Evolutionary conservation across 64 coral and sea anemone species (phyloP).

Genomic region (Actinia tenebrosa): DNA sequence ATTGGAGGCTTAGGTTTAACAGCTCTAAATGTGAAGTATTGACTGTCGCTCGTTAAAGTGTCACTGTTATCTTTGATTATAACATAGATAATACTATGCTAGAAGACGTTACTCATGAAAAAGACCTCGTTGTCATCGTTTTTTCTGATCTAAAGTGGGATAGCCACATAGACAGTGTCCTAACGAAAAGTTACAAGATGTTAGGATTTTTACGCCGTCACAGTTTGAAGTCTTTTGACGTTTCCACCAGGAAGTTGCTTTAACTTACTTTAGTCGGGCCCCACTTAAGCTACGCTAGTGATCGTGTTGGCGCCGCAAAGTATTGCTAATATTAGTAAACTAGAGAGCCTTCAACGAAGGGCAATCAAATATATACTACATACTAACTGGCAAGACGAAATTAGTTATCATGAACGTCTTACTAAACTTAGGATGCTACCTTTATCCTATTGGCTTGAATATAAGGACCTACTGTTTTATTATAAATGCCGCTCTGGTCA

Average conservation of each 20-base stretch:
- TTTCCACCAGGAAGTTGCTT: constrained; percentile 4
- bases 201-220: constrained; percentile 7
- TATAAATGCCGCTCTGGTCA: constrained; percentile 23
- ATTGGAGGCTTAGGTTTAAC: constrained; percentile 21
- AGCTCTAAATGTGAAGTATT: constrained; percentile 22
- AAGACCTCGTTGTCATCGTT: constrained; percentile 9
- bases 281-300: constrained; percentile 6
- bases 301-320: not conserved
- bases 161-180: constrained; percentile 8
- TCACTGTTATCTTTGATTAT: not conserved
- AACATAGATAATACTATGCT: constrained; percentile 27
- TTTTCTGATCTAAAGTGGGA: not conserved
- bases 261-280: constrained; percentile 10
- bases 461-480: constrained; percentile 32
- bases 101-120: not conserved
- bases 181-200: constrained; percentile 10
- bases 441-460: constrained; percentile 32
- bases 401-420: constrained; percentile 18
- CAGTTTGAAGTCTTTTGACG: constrained; percentile 16
- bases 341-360: constrained; percentile 22
- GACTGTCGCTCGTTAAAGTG: not conserved
- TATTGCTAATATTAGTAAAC: not conserved
- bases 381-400: constrained; percentile 35
- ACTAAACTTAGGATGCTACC: constrained; percentile 3
- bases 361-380: constrained; percentile 23